phyloP scores from a whole-genome alignment of 2,888 invertebrate species.

The Anthrax anthrax region DNA sequence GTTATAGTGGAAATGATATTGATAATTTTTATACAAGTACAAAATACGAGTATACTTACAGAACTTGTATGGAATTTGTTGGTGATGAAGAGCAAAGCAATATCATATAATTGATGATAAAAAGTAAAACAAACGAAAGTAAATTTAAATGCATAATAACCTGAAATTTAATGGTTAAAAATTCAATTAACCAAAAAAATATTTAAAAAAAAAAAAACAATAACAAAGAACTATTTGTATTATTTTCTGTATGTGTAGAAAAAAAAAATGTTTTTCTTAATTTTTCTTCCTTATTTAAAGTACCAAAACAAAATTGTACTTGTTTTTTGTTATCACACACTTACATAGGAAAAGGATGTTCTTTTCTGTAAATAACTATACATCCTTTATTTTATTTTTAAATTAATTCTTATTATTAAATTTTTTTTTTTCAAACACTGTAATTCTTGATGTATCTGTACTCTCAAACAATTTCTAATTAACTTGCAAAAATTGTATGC shows the following conservation, averaged over 20 bases:
- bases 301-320: too few species aligned
- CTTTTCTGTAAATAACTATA: not conserved
- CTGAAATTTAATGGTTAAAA: not conserved
- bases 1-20: too few species aligned
- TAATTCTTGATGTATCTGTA: too few species aligned
- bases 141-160: not conserved
- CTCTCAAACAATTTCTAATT: too few species aligned
- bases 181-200: not conserved
- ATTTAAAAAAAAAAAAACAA: too few species aligned
- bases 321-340: not conserved
- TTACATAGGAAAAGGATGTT: not conserved
- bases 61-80: not conserved
- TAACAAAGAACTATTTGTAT: too few species aligned
- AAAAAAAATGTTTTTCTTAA: too few species aligned
- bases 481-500: not conserved
- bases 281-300: too few species aligned
- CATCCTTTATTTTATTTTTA: not conserved
- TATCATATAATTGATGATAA: not conserved
- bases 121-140: not conserved
- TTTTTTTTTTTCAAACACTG: too few species aligned
- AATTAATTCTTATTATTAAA: not conserved
- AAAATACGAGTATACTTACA: not conserved
- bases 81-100: not conserved
- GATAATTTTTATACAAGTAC: too few species aligned
- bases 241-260: too few species aligned